These are phyloP conservation scores for Antrozous pallidus DNA, from an alignment of 2,797 vertebrate species.

Conservation along the genomic window DNA sequence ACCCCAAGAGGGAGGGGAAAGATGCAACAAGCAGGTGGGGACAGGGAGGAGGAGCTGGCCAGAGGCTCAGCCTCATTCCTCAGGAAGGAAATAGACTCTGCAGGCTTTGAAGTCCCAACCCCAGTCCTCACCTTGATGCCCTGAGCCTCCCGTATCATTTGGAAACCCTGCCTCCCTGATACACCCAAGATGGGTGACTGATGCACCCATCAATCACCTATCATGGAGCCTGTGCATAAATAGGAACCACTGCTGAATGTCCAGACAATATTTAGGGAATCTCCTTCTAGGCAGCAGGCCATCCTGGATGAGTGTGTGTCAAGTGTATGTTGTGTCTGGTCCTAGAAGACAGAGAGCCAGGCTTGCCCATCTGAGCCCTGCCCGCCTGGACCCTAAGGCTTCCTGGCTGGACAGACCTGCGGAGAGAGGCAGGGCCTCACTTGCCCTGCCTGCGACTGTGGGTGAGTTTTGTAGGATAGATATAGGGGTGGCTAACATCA, in stretches of 20 bases:
- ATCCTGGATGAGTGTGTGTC: not conserved
- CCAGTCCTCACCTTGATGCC: not conserved
- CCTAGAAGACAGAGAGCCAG: not conserved
- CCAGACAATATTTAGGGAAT: slow-evolving; percentile 55
- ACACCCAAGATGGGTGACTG: not conserved
- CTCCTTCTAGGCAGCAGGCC: not conserved
- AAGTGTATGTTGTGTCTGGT: not conserved
- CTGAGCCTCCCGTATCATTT: not conserved
- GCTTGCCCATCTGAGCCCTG: too few species aligned
- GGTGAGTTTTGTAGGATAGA: not conserved
- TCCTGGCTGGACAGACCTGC: not conserved
- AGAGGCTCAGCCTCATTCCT: not conserved
- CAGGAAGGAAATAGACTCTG: not conserved
- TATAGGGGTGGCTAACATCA: not conserved
- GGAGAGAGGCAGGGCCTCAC: not conserved
- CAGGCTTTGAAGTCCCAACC: not conserved
- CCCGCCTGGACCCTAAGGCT: not conserved
- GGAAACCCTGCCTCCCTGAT: not conserved
- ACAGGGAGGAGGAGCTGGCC: not conserved
- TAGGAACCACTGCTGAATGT: slow-evolving; percentile 70
- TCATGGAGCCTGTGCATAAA: slow-evolving; percentile 75
- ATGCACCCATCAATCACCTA: too few species aligned
- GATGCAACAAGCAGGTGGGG: not conserved
- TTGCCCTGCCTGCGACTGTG: not conserved
- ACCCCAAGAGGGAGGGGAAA: not conserved